phyloP scores from a whole-genome alignment of 23 tunicate genomes.

The Ascidia mentula region DNA sequence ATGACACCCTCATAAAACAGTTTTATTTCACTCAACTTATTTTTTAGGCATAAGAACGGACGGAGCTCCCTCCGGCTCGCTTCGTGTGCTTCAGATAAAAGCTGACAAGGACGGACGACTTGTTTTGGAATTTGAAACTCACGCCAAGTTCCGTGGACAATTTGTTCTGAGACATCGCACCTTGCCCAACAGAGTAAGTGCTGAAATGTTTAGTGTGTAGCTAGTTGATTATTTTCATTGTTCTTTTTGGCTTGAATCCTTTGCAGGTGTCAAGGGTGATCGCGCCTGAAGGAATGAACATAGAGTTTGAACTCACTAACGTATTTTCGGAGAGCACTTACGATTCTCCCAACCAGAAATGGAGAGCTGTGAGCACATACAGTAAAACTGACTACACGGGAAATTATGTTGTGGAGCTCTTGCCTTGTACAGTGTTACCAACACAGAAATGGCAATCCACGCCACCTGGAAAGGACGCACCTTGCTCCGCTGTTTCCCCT shows the following conservation, averaged over 20 bases:
- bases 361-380: slow-evolving; percentile 97
- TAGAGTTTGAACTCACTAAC: slow-evolving; percentile 64
- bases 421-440: slow-evolving; percentile 93
- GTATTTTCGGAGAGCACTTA: slow-evolving; percentile 80
- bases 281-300: slow-evolving; percentile 89
- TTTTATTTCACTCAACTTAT: not conserved
- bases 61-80: slow-evolving; percentile 68
- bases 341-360: slow-evolving; percentile 92
- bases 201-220: not conserved
- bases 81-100: slow-evolving; percentile 58
- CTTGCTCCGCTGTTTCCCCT: slow-evolving; percentile 85
- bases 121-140: slow-evolving; percentile 79
- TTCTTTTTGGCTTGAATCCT: not conserved
- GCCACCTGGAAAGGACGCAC: slow-evolving; percentile 24
- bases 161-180: slow-evolving; percentile 85
- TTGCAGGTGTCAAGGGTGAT: slow-evolving; percentile 61
- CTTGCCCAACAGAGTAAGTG: slow-evolving; percentile 50
- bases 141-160: slow-evolving; percentile 84
- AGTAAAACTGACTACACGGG: slow-evolving; percentile 99
- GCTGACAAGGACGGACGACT: slow-evolving; percentile 82
- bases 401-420: slow-evolving; percentile 72
- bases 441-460: slow-evolving; percentile 74
- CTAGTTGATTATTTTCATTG: not conserved
- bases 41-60: slow-evolving; percentile 86
- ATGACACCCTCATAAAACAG: no score